Evolutionary conservation across 1,140 invertebrate species (phyloP), one percentile per base, ranked within the genome.

Genomic region (Coenobita brevimanus): DNA sequence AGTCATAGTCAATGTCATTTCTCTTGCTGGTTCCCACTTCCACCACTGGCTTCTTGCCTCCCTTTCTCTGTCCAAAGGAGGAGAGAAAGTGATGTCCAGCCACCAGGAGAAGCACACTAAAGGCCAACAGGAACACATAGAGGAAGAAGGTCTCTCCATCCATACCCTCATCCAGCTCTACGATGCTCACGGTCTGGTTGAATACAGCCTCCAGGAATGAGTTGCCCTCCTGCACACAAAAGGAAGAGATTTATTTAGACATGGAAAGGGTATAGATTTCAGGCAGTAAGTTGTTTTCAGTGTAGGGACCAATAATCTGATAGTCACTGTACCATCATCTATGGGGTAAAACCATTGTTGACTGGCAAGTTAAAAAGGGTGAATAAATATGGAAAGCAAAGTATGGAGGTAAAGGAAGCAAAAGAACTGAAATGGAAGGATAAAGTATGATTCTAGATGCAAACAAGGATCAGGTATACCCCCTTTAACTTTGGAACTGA

Each of bases 121-220:
- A 95, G 21, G 97, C 98, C 64, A 96, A 96, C 62, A 99, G 94
- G 93, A 99, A 97, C 60, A 99, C 94, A 91, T 99, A 99, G 71
- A 99, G 93, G 95, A 99, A 99, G 94, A 99, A 97, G 38, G 98
- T 99, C 95, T 99, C 99, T 60, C 98, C 97, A 93, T 99, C 98
- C 21, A 99, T 94, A 88, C 98, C 98, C 93, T 99, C 98, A 91
- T 99, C 98, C 64, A 99, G 94, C 93, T 99, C 99, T 46, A 98
- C 95, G 90, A 99, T 97, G 92, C 97, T 97, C 6, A 99, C 95
- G n/a, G 99, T 99, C 93, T 99, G 97, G 93, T 99, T 99, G 94
- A 98, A 99, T 0, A 99, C 97, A 88, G 98, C 97, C 93, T 98
- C 98, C 91, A 95, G 94, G 92, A 94, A 98, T 71, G 94, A 93